A percentile compares a stretch with the other conserved stretches of the same genome.
These are phyloP conservation scores for Pantherophis guttatus DNA, from an alignment of 2,113 vertebrate species.

Conservation along the genomic window DNA sequence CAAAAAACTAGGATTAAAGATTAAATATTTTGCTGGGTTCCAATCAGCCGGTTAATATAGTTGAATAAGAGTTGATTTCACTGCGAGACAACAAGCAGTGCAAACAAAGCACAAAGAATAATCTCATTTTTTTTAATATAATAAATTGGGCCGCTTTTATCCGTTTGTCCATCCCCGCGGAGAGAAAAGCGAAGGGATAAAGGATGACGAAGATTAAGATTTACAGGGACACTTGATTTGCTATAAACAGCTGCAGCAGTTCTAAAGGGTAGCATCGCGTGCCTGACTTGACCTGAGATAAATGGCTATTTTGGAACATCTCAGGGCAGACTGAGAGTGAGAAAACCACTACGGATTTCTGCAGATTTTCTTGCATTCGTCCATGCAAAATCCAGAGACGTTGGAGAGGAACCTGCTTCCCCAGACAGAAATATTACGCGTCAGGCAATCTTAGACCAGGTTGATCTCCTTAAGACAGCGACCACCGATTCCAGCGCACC, in stretches of 20 bases:
- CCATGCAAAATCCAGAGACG: neutral
- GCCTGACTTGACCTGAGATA: neutral
- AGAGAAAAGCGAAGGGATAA: neutral
- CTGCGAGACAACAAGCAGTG: neutral
- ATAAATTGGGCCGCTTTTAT: neutral
- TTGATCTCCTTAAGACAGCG: neutral
- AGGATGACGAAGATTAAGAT: neutral
- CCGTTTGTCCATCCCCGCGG: neutral
- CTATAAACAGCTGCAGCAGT: neutral
- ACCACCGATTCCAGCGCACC: accelerated
- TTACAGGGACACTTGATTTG: neutral
- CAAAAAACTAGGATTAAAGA: neutral
- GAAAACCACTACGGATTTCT: neutral
- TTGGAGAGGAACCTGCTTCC: accelerated
- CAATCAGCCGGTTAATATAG: too few relatives aligned
- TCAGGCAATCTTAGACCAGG: too few relatives aligned
- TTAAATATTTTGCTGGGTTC: neutral
- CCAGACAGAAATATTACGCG: neutral
- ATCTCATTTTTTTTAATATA: neutral
- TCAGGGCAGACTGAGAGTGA: neutral
- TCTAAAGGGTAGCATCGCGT: neutral
- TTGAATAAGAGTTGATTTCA: neutral
- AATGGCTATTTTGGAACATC: neutral
- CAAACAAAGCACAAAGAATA: too few relatives aligned
- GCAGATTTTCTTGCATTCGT: neutral